A percentile compares a stretch with the other conserved stretches of the same genome.
Conservation (phyloP, 2,888 invertebrate genomes). For the Callimorpha dominula region DNA sequence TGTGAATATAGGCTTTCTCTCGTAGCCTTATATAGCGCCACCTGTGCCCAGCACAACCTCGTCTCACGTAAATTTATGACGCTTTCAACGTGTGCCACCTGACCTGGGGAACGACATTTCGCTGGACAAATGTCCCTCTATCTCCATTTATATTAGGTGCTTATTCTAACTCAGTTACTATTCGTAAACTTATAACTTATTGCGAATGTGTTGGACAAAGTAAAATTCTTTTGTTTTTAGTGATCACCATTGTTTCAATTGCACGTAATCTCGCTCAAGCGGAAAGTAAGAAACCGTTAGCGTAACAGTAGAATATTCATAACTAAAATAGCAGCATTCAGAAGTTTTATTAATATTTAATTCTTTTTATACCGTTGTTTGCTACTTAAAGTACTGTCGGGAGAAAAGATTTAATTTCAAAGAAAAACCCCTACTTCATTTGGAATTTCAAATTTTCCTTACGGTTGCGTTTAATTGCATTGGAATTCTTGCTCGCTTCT, state of each 20-base stretch:
- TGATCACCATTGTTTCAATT: constrained; percentile 2
- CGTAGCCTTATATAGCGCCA: constrained; percentile 68
- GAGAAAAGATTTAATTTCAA: constrained; percentile 33
- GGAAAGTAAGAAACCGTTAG: constrained; percentile 2
- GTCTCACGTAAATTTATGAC: constrained; percentile 82
- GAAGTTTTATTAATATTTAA: constrained; percentile 17
- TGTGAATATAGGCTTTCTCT: constrained; percentile 65
- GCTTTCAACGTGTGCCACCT: constrained; percentile 84
- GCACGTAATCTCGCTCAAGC: background rate
- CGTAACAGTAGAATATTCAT: constrained; percentile 22
- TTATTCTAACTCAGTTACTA: constrained; percentile 58
- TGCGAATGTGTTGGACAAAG: background rate
- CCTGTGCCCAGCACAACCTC: constrained; percentile 76
- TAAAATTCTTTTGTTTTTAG: background rate
- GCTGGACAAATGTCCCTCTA: constrained; percentile 76
- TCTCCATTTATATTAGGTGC: constrained; percentile 76
- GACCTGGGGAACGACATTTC: constrained; percentile 80
- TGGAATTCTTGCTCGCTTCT: constrained; percentile 65
- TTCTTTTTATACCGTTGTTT: constrained; percentile 22
- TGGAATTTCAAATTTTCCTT: constrained; percentile 52
- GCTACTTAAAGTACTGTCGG: constrained; percentile 24
- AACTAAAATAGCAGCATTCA: constrained; percentile 11
- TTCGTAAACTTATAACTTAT: constrained; percentile 29
- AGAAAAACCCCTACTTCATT: constrained; percentile 41
- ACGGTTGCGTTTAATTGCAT: constrained; percentile 69